Base-by-base conservation (phyloP, 2,797 vertebrate genomes). In the Silurus lanzhouensis region DNA sequence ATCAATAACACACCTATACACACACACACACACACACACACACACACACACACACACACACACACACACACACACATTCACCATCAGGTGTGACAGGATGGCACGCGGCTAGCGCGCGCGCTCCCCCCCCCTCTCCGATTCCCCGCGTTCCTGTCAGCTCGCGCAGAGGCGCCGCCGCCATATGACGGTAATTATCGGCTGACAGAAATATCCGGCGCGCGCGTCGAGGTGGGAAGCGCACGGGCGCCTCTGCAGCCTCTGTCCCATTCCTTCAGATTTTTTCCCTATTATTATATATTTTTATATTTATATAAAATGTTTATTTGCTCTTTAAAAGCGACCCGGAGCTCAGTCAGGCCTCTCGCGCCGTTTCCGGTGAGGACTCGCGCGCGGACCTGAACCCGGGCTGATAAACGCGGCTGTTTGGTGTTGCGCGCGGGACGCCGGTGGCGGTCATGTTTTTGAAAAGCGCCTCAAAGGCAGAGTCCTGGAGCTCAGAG, bases 141-240 rank as follows among this genome's bases (percentile, higher is more conserved):
- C 75, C 85, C 83, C 77, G 60, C 87, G 93, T 95, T 95, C 94
- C 94, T 94, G 95, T 96, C 95, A 95, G 95, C 95, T 95, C 91
- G 92, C 88, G 89, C 89, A 88, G 94, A 97, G 95, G 95, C 96
- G 97, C 94, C 93, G 93, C 94, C 93, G 94, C 95, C 96, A 94
- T 95, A 96, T 96, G 96, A 96, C 95, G 96, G 95, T 97, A 97
- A 98, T 97, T 98, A 98, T 96, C 96, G 95, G 96, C 96, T 97
- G 96, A 97, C 96, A 97, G 92, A 98, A 97, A 97, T 97, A 97
- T 96, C 96, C 95, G 95, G 96, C 95, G 96, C 93, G 46, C 93
- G 95, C 93, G 93, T 90, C 95, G 96, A 97, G 97, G 97, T 97
- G 96, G 96, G 95, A 98, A 98, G 96, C 95, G 95, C 93, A 94